These are phyloP conservation scores for Drosophila lini DNA, from an alignment of 1,140 invertebrate genomes.

Conservation along the genomic window DNA sequence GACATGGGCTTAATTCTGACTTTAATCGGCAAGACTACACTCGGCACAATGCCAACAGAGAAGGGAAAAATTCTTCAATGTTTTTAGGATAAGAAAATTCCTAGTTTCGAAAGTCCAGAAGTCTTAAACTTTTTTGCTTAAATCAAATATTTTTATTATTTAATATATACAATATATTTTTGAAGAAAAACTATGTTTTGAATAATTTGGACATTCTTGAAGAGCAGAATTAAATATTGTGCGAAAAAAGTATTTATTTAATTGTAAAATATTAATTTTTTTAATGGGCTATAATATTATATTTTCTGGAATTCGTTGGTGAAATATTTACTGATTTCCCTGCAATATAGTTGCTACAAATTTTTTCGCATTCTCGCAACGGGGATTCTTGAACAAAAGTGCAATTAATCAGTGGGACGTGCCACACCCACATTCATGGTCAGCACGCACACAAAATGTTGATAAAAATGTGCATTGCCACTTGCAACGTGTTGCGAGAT, in stretches of 20 bases:
- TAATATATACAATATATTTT: too few species aligned
- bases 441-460: slow-evolving; percentile 61
- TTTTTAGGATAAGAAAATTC: too few species aligned
- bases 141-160: too few species aligned
- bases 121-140: too few species aligned
- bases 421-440: slow-evolving; percentile 61
- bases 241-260: too few species aligned
- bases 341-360: background rate
- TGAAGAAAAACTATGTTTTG: too few species aligned
- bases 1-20: slow-evolving; percentile 14
- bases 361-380: slow-evolving; percentile 21
- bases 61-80: background rate
- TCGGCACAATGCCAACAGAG: background rate
- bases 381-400: slow-evolving; percentile 41
- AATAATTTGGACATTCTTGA: too few species aligned
- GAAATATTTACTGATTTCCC: background rate
- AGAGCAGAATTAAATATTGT: too few species aligned
- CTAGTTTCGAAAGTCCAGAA: too few species aligned
- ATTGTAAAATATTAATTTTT: too few species aligned
- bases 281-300: too few species aligned
- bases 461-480: slow-evolving; percentile 74
- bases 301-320: background rate
- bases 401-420: slow-evolving; percentile 79
- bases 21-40: slow-evolving; percentile 13
- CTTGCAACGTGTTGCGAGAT: slow-evolving; percentile 80